phyloP scores from a whole-genome alignment of 2,113 vertebrate genomes.

The Menura novaehollandiae region DNA sequence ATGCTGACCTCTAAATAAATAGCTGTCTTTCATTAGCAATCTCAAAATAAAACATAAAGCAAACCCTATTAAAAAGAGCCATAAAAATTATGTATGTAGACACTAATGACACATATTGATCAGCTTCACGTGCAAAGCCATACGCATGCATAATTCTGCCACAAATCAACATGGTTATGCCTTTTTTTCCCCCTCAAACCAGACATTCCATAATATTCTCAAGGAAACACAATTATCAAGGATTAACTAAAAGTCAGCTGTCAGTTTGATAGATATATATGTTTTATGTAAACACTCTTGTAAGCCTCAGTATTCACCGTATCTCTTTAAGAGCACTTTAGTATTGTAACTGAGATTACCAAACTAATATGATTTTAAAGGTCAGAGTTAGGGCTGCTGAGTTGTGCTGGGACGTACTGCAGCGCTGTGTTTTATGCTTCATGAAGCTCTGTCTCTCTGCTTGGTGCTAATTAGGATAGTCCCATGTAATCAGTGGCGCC shows the following conservation, averaged over 20 bases:
- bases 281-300: neutral
- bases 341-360: neutral
- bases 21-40: constrained; percentile 56
- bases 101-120: constrained; percentile 58
- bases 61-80: constrained; percentile 49
- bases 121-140: neutral
- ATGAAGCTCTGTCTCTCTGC: neutral
- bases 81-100: constrained; percentile 59
- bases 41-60: constrained; percentile 52
- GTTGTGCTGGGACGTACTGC: neutral
- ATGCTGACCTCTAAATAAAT: constrained; percentile 56
- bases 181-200: neutral
- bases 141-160: constrained; percentile 1
- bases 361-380: neutral
- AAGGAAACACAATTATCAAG: constrained; percentile 14
- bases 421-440: neutral
- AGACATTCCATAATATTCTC: neutral
- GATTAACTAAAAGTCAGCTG: constrained; percentile 8
- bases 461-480: constrained; percentile 10
- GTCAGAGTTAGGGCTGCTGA: constrained; percentile 4
- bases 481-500: neutral
- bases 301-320: neutral
- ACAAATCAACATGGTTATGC: constrained; percentile 7
- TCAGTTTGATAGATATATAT: neutral
- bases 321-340: neutral